A percentile compares a stretch with the other conserved stretches of the same genome.
phyloP scores from a whole-genome alignment of 2,797 vertebrate species.

The Poeciliopsis paucimaculata region DNA sequence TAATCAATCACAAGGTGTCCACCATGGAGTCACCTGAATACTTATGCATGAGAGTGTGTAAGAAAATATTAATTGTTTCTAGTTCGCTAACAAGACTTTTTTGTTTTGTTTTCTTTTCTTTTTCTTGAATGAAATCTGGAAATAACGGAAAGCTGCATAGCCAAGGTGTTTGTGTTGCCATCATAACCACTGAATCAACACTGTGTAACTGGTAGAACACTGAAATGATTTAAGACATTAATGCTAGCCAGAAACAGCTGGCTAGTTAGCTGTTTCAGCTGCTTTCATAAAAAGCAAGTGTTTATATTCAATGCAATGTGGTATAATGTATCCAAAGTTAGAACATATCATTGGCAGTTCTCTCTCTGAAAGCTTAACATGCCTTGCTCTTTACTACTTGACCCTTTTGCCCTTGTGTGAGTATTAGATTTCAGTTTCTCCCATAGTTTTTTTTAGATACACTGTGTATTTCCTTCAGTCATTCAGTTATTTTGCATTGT shows the following conservation, averaged over 20 bases:
- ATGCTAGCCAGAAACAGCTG: constrained; percentile 1
- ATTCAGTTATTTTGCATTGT: not conserved
- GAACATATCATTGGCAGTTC: constrained; percentile 43
- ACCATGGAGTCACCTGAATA: constrained; percentile 54
- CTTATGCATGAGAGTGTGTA: constrained; percentile 23
- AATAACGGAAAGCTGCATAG: constrained; percentile 3
- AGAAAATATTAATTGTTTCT: constrained; percentile 35
- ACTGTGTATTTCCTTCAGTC: not conserved
- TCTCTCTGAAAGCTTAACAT: constrained; percentile 34
- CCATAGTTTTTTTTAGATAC: not conserved
- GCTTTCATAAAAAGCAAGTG: not conserved
- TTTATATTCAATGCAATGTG: constrained; percentile 17
- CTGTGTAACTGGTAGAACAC: not conserved
- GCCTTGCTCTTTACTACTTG: not conserved
- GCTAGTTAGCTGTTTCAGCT: constrained; percentile 8
- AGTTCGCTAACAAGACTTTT: constrained; percentile 23
- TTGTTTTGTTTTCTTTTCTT: not conserved
- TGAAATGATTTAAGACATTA: not conserved
- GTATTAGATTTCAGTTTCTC: not conserved
- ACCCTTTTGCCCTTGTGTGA: not conserved
- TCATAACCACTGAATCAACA: not conserved
- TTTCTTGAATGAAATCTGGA: constrained; percentile 12
- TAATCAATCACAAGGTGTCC: constrained; percentile 73
- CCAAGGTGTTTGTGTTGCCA: constrained; percentile 3
- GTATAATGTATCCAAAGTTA: constrained; percentile 41